Evolutionary conservation across 2,113 vertebrate genomes (phyloP).

Genomic region (Himantopus leucocephalus): DNA sequence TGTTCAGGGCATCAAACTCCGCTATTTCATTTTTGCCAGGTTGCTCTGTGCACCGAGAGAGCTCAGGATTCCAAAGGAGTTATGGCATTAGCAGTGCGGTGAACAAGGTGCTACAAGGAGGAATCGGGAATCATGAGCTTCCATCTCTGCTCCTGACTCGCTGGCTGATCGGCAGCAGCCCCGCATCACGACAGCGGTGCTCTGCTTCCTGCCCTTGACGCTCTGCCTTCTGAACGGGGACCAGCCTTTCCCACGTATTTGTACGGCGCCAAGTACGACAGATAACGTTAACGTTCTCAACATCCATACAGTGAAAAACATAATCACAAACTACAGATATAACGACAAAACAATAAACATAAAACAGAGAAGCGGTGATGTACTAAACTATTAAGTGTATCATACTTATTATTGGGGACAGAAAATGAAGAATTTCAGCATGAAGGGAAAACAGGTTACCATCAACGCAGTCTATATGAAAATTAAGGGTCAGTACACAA

Average conservation of each 20-base stretch:
- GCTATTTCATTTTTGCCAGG: not conserved
- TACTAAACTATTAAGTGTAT: not conserved
- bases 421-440: not conserved
- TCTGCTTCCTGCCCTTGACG: not conserved
- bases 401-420: not conserved
- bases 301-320: not conserved
- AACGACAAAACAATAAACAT: not conserved
- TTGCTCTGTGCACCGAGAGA: not conserved
- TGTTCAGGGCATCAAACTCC: not conserved
- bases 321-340: not conserved
- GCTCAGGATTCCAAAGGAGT: not conserved
- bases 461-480: not conserved
- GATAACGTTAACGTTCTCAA: too few species aligned
- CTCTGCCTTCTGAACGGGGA: not conserved
- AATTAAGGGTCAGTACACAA: not conserved
- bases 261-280: not conserved
- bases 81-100: not conserved
- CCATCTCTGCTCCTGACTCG: not conserved
- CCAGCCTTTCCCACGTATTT: not conserved
- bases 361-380: not conserved
- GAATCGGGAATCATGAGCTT: fast-evolving
- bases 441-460: not conserved
- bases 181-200: fast-evolving
- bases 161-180: not conserved
- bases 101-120: not conserved